Evolutionary conservation across 2,113 vertebrate species (phyloP), one percentile per base, ranked within the genome.

Genomic region (Lepus timidus): DNA sequence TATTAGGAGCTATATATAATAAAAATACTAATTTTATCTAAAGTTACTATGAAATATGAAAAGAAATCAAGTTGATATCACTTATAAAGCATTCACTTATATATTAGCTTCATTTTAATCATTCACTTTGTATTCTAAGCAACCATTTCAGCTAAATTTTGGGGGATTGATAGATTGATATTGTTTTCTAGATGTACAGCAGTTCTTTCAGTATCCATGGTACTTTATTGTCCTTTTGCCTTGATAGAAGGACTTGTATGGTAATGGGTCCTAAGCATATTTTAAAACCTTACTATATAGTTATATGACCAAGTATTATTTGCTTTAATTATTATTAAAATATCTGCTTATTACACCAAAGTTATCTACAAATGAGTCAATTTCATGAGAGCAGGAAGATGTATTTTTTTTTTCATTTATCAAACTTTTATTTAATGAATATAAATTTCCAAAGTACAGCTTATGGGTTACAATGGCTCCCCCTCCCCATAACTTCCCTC

Each of bases 291-390:
- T 62, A 91, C 31, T 76, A 9, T 58, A 61, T 75, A 64, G 75
- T 90, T 79, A 76, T 67, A 68, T 91, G 70, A 81, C 36, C 88
- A 85, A 39, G 36, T 78, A 62, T 58, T 8, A 39, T 90, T 92
- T 70, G 11, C 67, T 90, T n/a, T 22, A 81, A 92, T 49, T 95
- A n/a, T 70, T 88, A 90, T 65, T 12, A 94, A 92, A 91, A 92
- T 73, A 88, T 55, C 31, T 62, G 20, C 62, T 87, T 75, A 13
- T 64, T 75, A n/a, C 78, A 88, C 31, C 49, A 88, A 39, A 70
- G 12, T 44, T 74, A 49, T 25, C 7, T 71, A 80, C 8, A 90
- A n/a, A 16, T 93, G 29, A 94, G 31, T 61, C 6, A 58, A 62
- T 78, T 91, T 68, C 9, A 90, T 33, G 51, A 85, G 16, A 80